Percentiles rank a stretch among this genome's conserved stretches.
phyloP scores from a whole-genome alignment of 1,140 invertebrate genomes.

The Luehdorfia chinensis region DNA sequence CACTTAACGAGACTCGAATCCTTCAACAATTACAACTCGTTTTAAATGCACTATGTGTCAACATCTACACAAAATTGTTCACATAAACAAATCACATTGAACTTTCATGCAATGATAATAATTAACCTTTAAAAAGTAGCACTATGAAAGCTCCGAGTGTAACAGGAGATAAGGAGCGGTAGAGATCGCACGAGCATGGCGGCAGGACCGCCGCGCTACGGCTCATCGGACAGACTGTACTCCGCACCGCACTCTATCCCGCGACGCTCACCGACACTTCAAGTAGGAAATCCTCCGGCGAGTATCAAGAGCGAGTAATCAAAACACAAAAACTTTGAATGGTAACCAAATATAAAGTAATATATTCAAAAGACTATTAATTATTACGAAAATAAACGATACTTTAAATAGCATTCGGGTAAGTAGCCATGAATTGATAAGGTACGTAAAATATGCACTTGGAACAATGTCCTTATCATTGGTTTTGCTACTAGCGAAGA shows the following conservation, averaged over 20 bases:
- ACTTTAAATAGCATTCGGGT: too few relatives aligned
- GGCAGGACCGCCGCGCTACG: conserved; percentile 71
- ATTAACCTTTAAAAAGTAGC: conserved; percentile 11
- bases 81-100: conserved; percentile 18
- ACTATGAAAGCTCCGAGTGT: conserved; percentile 20
- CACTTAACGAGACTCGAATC: conserved; percentile 37
- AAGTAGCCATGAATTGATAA: too few relatives aligned
- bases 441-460: too few relatives aligned
- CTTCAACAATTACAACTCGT: conserved; percentile 32
- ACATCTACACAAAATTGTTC: not conserved
- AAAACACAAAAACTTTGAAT: conserved; percentile 9
- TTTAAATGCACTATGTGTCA: not conserved
- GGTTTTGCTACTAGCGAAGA: too few relatives aligned
- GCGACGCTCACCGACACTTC: conserved; percentile 35
- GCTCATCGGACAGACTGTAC: conserved; percentile 67
- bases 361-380: too few relatives aligned
- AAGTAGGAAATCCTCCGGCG: conserved; percentile 49
- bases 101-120: conserved; percentile 5
- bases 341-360: too few relatives aligned
- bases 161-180: conserved; percentile 37
- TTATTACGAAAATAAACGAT: too few relatives aligned
- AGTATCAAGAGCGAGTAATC: conserved; percentile 10
- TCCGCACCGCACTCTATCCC: conserved; percentile 24
- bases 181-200: conserved; percentile 42
- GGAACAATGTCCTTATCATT: too few relatives aligned